phyloP scores from a whole-genome alignment of 1,140 invertebrate species.

The Pogonognathellus flavescens region DNA sequence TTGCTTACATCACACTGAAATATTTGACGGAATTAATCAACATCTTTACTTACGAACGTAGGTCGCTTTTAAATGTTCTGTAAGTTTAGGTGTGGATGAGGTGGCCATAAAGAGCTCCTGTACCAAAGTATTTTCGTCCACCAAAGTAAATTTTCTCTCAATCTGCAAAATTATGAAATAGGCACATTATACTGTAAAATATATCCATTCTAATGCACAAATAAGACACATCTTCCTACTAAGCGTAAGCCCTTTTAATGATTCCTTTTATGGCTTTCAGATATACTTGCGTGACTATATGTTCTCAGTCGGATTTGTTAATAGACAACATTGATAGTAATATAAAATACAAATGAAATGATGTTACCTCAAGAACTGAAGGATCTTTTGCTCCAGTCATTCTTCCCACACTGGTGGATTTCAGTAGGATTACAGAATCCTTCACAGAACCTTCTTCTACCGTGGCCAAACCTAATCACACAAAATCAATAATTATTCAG shows the following conservation, averaged over 20 bases:
- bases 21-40: too few relatives aligned
- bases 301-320: background rate
- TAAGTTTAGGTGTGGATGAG: conserved; percentile 71
- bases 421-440: conserved; percentile 70
- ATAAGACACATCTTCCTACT: too few relatives aligned
- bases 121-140: conserved; percentile 71
- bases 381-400: conserved; percentile 74
- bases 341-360: background rate
- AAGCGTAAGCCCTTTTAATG: background rate
- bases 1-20: too few relatives aligned
- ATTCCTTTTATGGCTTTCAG: too few relatives aligned
- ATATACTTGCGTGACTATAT: too few relatives aligned
- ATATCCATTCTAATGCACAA: background rate
- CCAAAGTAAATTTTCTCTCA: conserved; percentile 71
- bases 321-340: background rate
- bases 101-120: conserved; percentile 76
- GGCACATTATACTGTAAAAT: conserved; percentile 46
- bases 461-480: conserved; percentile 71
- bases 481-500: background rate
- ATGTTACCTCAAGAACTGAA: conserved; percentile 71
- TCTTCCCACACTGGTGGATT: conserved; percentile 72
- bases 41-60: conserved; percentile 69
- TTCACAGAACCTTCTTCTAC: conserved; percentile 74
- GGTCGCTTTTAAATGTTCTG: conserved; percentile 74
- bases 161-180: conserved; percentile 67